Conservation (phyloP, 2,888 invertebrate genomes). For the Drosophila kambysellisi region DNA sequence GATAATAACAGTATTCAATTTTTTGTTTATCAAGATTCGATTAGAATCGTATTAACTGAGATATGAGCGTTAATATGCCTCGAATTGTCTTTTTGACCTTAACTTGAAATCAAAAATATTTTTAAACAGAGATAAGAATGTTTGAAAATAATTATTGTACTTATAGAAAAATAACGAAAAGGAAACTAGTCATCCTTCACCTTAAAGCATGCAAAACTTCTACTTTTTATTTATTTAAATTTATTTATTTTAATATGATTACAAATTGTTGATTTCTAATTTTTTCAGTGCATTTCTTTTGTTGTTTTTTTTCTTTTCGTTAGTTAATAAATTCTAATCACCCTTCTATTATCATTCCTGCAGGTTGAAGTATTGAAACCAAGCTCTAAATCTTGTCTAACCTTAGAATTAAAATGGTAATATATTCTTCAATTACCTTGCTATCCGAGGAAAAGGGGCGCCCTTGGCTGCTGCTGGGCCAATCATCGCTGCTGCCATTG, state of each 20-base stretch:
- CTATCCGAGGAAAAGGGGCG: conserved; percentile 83
- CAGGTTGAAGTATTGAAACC: background rate
- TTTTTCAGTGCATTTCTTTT: no score
- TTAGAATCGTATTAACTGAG: no score
- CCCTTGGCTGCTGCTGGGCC: conserved; percentile 79
- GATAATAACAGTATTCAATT: background rate
- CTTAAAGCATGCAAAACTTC: no score
- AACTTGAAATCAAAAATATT: background rate
- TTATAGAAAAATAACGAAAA: background rate
- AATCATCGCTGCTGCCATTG: conserved; percentile 70
- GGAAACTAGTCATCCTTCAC: background rate
- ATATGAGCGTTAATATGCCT: no score
- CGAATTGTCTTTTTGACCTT: background rate
- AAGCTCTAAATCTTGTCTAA: background rate
- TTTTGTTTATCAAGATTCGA: no score
- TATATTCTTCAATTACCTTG: conserved; percentile 69
- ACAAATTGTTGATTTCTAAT: background rate
- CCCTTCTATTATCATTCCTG: no score
- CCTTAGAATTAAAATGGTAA: background rate
- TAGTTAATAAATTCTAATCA: no score
- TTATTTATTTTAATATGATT: background rate
- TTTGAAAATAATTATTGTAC: no score
- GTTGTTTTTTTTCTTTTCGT: no score
- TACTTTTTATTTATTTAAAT: background rate
- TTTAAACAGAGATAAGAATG: background rate